Percentiles rank a stretch among this genome's conserved stretches.
These are phyloP conservation scores for Sciurus niger DNA, from an alignment of 2,113 vertebrate genomes.

Conservation along the genomic window DNA sequence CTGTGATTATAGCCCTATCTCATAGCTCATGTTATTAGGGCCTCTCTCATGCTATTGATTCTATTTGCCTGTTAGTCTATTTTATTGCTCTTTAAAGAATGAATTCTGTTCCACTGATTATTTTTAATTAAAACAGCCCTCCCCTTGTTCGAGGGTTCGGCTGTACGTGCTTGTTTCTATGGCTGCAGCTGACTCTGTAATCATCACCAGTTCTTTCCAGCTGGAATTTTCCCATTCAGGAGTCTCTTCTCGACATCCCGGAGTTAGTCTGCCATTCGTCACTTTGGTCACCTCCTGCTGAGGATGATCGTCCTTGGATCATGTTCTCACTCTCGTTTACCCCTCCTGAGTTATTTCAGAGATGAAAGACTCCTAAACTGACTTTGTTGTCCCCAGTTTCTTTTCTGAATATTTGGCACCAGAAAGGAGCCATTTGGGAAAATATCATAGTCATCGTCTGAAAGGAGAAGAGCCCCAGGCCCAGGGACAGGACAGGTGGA, in stretches of 20 bases:
- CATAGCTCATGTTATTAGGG: constrained; percentile 52
- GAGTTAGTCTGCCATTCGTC: background rate
- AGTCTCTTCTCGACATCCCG: background rate
- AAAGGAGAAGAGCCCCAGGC: background rate
- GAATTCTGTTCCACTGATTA: constrained; percentile 51
- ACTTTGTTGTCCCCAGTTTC: background rate
- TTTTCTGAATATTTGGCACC: background rate
- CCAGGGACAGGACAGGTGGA: background rate
- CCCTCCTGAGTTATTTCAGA: background rate
- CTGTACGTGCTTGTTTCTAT: background rate
- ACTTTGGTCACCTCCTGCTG: fast-evolving
- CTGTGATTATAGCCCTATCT: background rate
- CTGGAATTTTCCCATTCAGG: background rate
- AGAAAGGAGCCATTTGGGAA: background rate
- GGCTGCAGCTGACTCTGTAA: background rate
- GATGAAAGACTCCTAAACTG: background rate
- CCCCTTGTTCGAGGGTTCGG: background rate
- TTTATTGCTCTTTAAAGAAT: constrained; percentile 68
- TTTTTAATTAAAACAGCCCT: constrained; percentile 66
- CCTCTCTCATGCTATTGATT: constrained; percentile 32
- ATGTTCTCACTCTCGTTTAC: background rate
- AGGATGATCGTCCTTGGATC: background rate
- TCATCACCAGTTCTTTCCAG: background rate
- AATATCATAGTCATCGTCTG: background rate
- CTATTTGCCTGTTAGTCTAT: constrained; percentile 51